phyloP scores from a whole-genome alignment of 1,140 invertebrate species.

The Drosophila ambigua region DNA sequence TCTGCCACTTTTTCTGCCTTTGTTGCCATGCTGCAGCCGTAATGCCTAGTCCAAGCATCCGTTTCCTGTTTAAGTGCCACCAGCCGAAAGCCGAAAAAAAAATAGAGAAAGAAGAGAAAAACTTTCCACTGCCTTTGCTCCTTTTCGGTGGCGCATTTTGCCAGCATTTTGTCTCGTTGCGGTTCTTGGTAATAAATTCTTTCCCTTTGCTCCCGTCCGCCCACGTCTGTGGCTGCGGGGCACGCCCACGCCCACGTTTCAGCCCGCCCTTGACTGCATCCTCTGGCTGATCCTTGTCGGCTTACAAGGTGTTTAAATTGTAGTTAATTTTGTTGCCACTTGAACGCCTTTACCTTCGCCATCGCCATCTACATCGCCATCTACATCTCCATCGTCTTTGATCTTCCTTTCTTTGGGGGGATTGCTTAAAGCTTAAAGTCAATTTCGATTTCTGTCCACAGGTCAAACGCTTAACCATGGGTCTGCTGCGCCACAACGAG shows the following conservation, averaged over 20 bases:
- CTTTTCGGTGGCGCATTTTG: slow-evolving; percentile 36
- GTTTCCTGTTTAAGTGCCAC: slow-evolving; percentile 77
- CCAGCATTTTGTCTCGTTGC: slow-evolving; percentile 77
- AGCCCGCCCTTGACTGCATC: slow-evolving; percentile 39
- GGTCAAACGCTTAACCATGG: slow-evolving; percentile 81
- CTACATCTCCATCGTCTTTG: slow-evolving; percentile 19
- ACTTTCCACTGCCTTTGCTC: slow-evolving; percentile 53
- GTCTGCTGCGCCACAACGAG: slow-evolving; percentile 83
- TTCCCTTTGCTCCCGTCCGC: slow-evolving; percentile 21
- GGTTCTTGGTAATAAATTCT: slow-evolving; percentile 80
- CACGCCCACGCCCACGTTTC: slow-evolving; percentile 29
- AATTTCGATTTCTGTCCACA: slow-evolving; percentile 20
- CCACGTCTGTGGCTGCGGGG: slow-evolving; percentile 59
- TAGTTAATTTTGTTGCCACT: slow-evolving; percentile 81
- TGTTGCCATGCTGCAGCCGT: slow-evolving; percentile 18
- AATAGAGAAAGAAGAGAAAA: slow-evolving; percentile 23
- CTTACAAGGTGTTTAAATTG: slow-evolving; percentile 82
- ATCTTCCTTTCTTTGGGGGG: slow-evolving; percentile 9
- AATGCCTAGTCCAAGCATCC: slow-evolving; percentile 78
- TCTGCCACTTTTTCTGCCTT: too few relatives aligned
- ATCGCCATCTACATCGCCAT: slow-evolving; percentile 1
- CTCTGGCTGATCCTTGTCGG: slow-evolving; percentile 35
- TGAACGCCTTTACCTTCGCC: slow-evolving; percentile 49
- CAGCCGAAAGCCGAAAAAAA: slow-evolving; percentile 29
- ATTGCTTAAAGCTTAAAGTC: slow-evolving; percentile 35